Evolutionary conservation across 2,888 invertebrate species (phyloP), one percentile per base, ranked within the genome.

Genomic region (Chelonus formosanus): DNA sequence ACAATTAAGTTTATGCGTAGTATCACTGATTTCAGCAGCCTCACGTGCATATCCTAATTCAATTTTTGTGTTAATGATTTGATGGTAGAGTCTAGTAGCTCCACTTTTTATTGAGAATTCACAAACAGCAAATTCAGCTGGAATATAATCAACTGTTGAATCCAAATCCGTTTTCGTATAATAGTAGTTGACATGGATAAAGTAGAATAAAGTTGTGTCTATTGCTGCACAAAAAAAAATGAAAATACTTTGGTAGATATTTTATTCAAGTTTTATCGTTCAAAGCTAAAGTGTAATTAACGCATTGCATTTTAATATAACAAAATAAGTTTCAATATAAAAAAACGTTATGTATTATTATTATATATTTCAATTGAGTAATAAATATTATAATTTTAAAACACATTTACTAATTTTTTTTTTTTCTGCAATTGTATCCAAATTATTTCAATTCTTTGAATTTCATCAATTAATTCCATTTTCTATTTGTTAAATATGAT

Each of bases 121-220:
- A 8, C 82, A 81, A 0, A 88, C 69, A 0, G 86, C 85, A 50
- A 88, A 81, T 76, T 89, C 89, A 0, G 87, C 88, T 0, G 89
- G 89, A 10, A 83, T 78, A 72, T 85, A 87, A 10, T 72, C 71
- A 5, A 59, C 45, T n/a, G 47, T 63, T 3, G 43, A 57, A 8
- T 59, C 31, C 32, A 65, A 70, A 7, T 60, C 10, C 56, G 67
- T 71, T 55, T 75, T 75, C 35, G 62, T 70, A 50, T 80, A 84
- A 65, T 81, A 85, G 55, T 76, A 76, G 56, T 85, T 85, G 4
- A 81, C 75, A 47, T 85, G 85, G 36, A 84, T 78, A 1, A 84
- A 73, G 67, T 76, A 80, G 70, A 84, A 85, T 59, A 73, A 73
- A 5, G 76, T 40, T 3, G 74, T 65, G 0, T 70, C 44, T 40